Percentiles rank a stretch among this genome's conserved stretches.
phyloP scores from a whole-genome alignment of 2,113 vertebrate species.

The Sakesphorus luctuosus region DNA sequence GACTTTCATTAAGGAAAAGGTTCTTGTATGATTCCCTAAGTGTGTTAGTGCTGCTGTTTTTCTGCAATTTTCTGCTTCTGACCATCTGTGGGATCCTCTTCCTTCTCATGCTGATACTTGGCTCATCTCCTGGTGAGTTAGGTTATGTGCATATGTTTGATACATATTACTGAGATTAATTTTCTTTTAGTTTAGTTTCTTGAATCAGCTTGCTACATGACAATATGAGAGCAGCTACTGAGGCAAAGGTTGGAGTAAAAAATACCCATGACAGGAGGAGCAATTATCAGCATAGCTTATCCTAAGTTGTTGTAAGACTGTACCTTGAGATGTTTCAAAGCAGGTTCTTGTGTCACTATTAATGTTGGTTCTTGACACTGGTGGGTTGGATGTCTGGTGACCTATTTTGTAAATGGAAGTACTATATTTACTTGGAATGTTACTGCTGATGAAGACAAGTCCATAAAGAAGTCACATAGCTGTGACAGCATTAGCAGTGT shows the following conservation, averaged over 20 bases:
- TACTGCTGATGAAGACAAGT: background rate
- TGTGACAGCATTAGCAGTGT: background rate
- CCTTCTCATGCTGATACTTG: background rate
- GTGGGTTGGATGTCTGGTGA: background rate
- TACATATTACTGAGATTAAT: background rate
- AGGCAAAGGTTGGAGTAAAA: background rate
- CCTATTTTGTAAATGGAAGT: background rate
- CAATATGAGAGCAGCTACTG: background rate
- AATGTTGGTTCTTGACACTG: background rate
- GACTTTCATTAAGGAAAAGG: background rate
- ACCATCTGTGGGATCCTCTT: background rate
- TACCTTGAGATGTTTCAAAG: background rate
- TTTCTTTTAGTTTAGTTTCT: background rate
- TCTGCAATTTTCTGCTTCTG: background rate
- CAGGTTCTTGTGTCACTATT: background rate
- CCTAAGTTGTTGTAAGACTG: background rate
- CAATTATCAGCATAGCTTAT: background rate
- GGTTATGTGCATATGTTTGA: background rate
- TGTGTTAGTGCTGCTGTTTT: background rate
- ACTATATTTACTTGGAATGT: background rate
- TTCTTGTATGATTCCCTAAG: background rate
- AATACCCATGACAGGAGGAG: fast-evolving
- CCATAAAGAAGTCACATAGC: background rate
- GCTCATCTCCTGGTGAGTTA: background rate
- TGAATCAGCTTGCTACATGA: background rate